phyloP scores from a whole-genome alignment of 2,113 vertebrate species.

The Pedionomus torquatus region DNA sequence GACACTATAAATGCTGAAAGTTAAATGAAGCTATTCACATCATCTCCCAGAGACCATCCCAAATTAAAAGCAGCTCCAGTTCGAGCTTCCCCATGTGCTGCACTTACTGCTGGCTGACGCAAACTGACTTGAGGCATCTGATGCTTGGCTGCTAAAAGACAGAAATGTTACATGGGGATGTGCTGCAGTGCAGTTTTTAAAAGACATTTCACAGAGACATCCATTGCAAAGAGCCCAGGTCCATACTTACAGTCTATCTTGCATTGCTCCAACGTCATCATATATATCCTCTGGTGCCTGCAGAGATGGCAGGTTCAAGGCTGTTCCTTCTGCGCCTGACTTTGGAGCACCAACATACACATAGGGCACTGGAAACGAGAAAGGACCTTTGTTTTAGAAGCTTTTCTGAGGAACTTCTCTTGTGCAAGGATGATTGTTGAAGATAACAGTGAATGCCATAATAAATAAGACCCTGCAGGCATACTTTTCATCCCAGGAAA shows the following conservation, averaged over 20 bases:
- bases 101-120: constrained; percentile 67
- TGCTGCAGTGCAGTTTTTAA: neutral
- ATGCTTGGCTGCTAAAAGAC: constrained; percentile 26
- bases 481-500: neutral
- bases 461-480: neutral
- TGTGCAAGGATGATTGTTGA: neutral
- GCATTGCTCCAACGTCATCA: constrained; percentile 45
- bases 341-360: constrained; percentile 65
- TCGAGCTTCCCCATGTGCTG: neutral
- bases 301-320: constrained; percentile 31
- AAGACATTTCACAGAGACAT: neutral
- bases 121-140: neutral
- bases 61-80: neutral
- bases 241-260: constrained; percentile 53
- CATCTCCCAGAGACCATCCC: neutral
- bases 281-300: constrained; percentile 57
- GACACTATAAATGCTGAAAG: neutral
- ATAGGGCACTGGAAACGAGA: constrained; percentile 71
- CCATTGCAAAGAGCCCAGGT: neutral
- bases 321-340: constrained; percentile 72
- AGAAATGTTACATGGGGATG: neutral
- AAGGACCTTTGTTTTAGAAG: neutral
- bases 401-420: neutral
- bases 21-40: neutral
- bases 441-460: neutral